A percentile compares a stretch with the other conserved stretches of the same genome.
Evolutionary conservation across 2,888 invertebrate species (phyloP).

Genomic region (Synanthedon andrenaeformis): DNA sequence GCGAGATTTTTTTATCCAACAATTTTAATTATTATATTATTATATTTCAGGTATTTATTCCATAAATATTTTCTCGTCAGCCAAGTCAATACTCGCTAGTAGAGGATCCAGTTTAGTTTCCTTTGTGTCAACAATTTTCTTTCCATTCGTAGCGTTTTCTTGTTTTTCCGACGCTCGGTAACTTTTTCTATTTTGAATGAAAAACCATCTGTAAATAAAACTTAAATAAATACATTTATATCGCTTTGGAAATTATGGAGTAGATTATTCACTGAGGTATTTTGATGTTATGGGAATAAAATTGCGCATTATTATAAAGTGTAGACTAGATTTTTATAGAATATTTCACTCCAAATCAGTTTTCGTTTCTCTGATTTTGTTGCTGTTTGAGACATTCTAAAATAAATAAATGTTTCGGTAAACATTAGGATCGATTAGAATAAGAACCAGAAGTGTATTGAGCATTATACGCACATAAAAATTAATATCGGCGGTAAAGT

Average conservation of each 20-base stretch:
- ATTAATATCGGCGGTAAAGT: constrained; percentile 75
- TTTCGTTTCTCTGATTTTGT: too few relatives aligned
- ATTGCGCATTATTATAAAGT: too few relatives aligned
- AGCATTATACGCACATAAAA: constrained; percentile 60
- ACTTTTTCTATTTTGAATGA: constrained; percentile 23
- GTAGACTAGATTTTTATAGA: too few relatives aligned
- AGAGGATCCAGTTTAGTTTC: constrained; percentile 14
- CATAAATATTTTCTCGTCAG: constrained; percentile 20
- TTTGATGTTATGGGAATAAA: too few relatives aligned
- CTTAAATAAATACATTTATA: not conserved
- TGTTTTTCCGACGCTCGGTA: not conserved
- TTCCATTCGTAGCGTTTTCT: not conserved
- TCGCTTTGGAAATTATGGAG: not conserved
- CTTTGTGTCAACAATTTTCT: constrained; percentile 1
- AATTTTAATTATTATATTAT: not conserved
- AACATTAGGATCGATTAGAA: too few relatives aligned
- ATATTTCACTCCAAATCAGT: too few relatives aligned
- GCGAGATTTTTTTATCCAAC: too few relatives aligned
- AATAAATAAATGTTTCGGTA: too few relatives aligned
- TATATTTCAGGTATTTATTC: not conserved
- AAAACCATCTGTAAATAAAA: constrained; percentile 40
- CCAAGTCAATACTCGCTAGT: constrained; percentile 25
- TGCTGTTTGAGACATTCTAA: too few relatives aligned
- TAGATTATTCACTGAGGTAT: not conserved
- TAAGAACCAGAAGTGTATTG: too few relatives aligned